A percentile compares a stretch with the other conserved stretches of the same genome.
Evolutionary conservation across 2,113 vertebrate species (phyloP).

Genomic region (Dascyllus trimaculatus): DNA sequence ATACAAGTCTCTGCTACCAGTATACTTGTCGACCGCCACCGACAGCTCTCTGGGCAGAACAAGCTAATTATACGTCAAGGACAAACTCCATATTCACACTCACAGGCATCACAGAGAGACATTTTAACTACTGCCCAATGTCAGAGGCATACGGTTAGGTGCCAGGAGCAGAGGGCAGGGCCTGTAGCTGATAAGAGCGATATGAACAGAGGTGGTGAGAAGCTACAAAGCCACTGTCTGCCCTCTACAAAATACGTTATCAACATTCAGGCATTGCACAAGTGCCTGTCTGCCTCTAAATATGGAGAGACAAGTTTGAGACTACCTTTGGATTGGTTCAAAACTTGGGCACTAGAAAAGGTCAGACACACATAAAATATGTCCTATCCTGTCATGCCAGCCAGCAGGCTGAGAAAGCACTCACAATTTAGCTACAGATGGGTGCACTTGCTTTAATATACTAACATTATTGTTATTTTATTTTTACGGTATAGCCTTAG

Average conservation of each 20-base stretch:
- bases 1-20: slow-evolving; percentile 59
- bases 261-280: slow-evolving; percentile 50
- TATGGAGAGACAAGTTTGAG: slow-evolving; percentile 60
- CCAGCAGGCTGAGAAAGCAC: slow-evolving; percentile 54
- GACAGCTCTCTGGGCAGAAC: slow-evolving; percentile 74
- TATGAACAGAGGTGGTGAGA: slow-evolving; percentile 69
- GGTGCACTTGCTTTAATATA: slow-evolving; percentile 52
- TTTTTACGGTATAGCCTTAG: slow-evolving; percentile 38
- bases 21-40: slow-evolving; percentile 45
- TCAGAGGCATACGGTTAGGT: slow-evolving; percentile 69
- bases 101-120: slow-evolving; percentile 53
- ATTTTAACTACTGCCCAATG: slow-evolving; percentile 77
- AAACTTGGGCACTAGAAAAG: slow-evolving; percentile 67
- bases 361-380: slow-evolving; percentile 79
- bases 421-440: slow-evolving; percentile 64
- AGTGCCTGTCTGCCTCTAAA: slow-evolving; percentile 34
- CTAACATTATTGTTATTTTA: slow-evolving; percentile 60
- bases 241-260: slow-evolving; percentile 63
- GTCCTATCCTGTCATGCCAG: slow-evolving; percentile 35
- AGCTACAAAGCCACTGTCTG: slow-evolving; percentile 45
- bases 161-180: slow-evolving; percentile 62
- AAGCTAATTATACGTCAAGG: slow-evolving; percentile 87
- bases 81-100: slow-evolving; percentile 67
- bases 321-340: slow-evolving; percentile 54
- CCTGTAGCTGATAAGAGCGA: slow-evolving; percentile 69